Base-by-base conservation (phyloP, 2,888 invertebrate species). In the Eulithis prunata region DNA sequence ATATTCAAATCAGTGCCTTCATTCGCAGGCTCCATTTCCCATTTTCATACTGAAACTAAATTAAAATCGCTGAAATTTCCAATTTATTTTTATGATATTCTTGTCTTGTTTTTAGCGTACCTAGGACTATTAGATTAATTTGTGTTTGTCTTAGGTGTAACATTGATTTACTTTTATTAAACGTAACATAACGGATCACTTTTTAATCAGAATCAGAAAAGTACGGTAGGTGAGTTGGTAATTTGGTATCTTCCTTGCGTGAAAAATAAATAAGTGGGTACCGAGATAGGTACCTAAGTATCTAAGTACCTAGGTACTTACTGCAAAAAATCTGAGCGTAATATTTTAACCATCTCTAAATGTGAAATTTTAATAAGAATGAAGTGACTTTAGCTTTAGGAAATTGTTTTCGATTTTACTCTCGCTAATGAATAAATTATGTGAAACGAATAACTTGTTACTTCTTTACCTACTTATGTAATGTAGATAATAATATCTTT, bases 311-410 rank as follows among this genome's bases (percentile, higher is more conserved):
- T 41, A 32, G 6, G 32, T 32, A 41, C 41, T 10, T 41, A 41
- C 41, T 41, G 41, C 41, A 41, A 41, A 5, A 32, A 41, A 41
- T 41, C 5, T 14, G 47, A 28, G 54, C 21, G 38, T 54, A 14
- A 38, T 54, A 32, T 53, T 14, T 14, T 45, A 43, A 36, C 32
- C 32, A 46, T 69, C 49, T 62, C 72, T 63, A 67, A 71, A 64
- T 54, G 57, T 72, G 71, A 71, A 63, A 71, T 78, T 75, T 75
- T 88, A 88, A 90, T 90, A 90, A 89, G 78, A 90, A 90, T 91
- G 91, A 91, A 91, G 91, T 91, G 91, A 91, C 91, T 71, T 81
- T 76, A 79, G 72, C 69, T 77, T 71, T 69, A 73, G 77, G 71
- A 70, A 21, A 64, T 61, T 64, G 60, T 75, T 78, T 81, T 84